A percentile compares a stretch with the other conserved stretches of the same genome.
These are phyloP conservation scores for Athalia rosae DNA, from an alignment of 2,888 invertebrate species.

Conservation along the genomic window DNA sequence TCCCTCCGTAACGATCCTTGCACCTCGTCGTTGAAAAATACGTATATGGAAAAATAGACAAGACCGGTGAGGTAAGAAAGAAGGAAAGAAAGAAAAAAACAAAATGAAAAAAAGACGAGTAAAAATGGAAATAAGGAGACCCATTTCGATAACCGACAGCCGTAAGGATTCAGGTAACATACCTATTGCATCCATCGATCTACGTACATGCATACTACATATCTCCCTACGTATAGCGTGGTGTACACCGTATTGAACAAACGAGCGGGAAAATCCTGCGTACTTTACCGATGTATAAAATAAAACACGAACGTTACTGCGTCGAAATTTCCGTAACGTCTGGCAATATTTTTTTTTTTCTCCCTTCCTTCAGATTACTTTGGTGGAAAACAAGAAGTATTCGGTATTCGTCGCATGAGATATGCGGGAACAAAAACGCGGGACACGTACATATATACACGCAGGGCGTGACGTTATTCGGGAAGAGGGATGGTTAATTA, in stretches of 20 bases:
- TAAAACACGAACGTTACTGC: neutral
- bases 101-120: neutral
- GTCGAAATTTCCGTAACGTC: neutral
- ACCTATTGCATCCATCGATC: neutral
- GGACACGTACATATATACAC: too few relatives aligned
- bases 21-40: constrained; percentile 20
- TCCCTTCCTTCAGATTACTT: too few relatives aligned
- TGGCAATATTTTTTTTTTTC: too few relatives aligned
- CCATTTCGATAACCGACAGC: constrained; percentile 1
- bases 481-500: constrained; percentile 6
- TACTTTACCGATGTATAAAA: neutral
- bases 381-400: too few relatives aligned
- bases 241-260: neutral
- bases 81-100: neutral
- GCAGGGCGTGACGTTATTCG: neutral
- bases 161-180: too few relatives aligned
- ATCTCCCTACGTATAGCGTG: neutral
- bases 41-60: constrained; percentile 13
- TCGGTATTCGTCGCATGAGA: too few relatives aligned
- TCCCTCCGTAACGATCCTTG: constrained; percentile 11
- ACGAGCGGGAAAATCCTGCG: constrained; percentile 1
- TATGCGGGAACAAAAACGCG: too few relatives aligned
- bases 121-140: neutral
- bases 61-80: neutral
- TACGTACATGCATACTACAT: too few relatives aligned